Evolutionary conservation across 2,113 vertebrate genomes (phyloP).

Genomic region (Pachyramphus minor): DNA sequence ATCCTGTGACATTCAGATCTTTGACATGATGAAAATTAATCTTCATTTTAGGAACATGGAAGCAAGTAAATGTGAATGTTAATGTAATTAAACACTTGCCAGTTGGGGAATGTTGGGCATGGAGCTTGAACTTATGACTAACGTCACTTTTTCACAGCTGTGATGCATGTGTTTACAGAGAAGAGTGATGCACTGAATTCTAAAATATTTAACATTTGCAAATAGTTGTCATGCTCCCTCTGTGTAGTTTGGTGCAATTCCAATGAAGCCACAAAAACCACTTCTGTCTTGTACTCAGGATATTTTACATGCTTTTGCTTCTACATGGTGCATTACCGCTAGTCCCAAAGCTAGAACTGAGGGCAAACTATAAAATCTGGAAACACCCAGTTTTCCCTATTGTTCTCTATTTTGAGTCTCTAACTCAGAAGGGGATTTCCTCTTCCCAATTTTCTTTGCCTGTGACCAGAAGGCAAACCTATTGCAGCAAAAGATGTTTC

Average conservation of each 20-base stretch:
- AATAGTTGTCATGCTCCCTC: not conserved
- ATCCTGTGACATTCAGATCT: slow-evolving; percentile 13
- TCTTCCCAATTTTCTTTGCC: not conserved
- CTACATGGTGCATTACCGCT: not conserved
- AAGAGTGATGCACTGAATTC: not conserved
- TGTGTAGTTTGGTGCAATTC: not conserved
- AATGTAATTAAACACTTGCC: slow-evolving; percentile 25
- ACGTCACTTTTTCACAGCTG: not conserved
- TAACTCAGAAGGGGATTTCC: not conserved
- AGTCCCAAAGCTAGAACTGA: not conserved
- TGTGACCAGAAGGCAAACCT: not conserved
- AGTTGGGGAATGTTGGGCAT: not conserved
- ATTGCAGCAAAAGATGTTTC: not conserved
- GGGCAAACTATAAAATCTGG: not conserved
- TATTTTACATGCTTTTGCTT: not conserved
- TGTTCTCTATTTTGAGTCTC: not conserved
- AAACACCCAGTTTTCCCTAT: not conserved
- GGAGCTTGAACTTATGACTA: not conserved
- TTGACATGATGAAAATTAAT: slow-evolving; percentile 13
- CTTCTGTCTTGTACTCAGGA: not conserved
- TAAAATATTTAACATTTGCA: not conserved
- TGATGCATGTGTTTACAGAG: not conserved
- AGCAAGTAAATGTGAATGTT: slow-evolving; percentile 14
- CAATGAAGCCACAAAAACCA: not conserved
- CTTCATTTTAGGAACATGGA: not conserved